phyloP scores from a whole-genome alignment of 2,888 invertebrate species.

The Polydrusus pterygomalis region DNA sequence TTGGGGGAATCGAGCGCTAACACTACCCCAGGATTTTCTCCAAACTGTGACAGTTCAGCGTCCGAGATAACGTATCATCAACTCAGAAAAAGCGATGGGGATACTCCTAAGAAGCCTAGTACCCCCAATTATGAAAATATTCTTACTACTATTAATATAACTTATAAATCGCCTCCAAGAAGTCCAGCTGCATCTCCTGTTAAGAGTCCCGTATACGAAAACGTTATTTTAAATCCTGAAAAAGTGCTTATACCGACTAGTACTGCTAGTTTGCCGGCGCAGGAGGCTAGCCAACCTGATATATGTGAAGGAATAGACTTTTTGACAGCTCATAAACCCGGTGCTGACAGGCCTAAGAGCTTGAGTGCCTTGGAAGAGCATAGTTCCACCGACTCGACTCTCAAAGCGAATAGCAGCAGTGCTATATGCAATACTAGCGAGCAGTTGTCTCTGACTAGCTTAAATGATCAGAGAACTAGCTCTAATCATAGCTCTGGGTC shows the following conservation, averaged over 20 bases:
- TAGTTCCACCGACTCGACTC: constrained; percentile 58
- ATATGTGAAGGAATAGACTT: constrained; percentile 46
- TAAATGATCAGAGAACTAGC: constrained; percentile 61
- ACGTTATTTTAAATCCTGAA: constrained; percentile 75
- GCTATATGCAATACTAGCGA: constrained; percentile 66
- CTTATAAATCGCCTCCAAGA: constrained; percentile 80
- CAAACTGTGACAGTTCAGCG: constrained; percentile 63
- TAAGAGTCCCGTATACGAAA: constrained; percentile 74
- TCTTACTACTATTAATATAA: constrained; percentile 83
- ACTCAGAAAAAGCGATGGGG: constrained; percentile 53
- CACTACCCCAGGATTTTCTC: constrained; percentile 66
- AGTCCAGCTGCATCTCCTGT: constrained; percentile 63
- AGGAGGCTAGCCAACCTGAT: constrained; percentile 76
- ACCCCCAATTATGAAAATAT: constrained; percentile 70
- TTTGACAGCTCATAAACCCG: constrained; percentile 38
- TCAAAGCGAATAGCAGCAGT: constrained; percentile 65
- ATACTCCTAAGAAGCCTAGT: constrained; percentile 41
- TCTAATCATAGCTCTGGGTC: constrained; percentile 65
- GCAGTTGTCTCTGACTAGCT: constrained; percentile 60
- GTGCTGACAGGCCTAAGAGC: constrained; percentile 68
- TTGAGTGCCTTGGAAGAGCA: constrained; percentile 67
- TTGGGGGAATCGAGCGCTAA: constrained; percentile 68
- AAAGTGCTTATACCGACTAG: constrained; percentile 75
- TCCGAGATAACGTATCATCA: constrained; percentile 60
- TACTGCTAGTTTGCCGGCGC: constrained; percentile 76